A percentile compares a stretch with the other conserved stretches of the same genome.
phyloP scores from a whole-genome alignment of 2,888 invertebrate genomes.

The Lymantria monacha region DNA sequence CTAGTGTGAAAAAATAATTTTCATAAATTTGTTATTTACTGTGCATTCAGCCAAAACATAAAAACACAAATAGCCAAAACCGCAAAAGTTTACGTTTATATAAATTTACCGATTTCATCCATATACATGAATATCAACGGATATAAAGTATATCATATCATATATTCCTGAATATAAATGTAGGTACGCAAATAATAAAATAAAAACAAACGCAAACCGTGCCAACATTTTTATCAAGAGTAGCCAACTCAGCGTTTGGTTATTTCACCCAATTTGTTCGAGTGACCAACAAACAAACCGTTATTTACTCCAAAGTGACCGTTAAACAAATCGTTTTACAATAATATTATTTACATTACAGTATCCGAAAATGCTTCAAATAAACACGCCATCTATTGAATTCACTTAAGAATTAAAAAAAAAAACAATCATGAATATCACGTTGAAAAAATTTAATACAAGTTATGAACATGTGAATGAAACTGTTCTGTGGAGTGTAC shows the following conservation, averaged over 20 bases:
- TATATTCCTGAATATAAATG: no score
- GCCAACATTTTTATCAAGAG: neutral
- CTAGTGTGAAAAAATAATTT: no score
- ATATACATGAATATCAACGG: no score
- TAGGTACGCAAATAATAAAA: neutral
- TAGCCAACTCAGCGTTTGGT: neutral
- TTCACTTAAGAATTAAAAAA: neutral
- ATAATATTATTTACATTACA: constrained; percentile 4
- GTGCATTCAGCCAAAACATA: no score
- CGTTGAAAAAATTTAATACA: constrained; percentile 21
- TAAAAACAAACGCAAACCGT: neutral
- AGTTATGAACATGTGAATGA: constrained; percentile 43
- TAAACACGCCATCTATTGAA: neutral
- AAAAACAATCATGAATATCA: constrained; percentile 4
- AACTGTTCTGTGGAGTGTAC: constrained; percentile 41
- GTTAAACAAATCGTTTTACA: constrained; percentile 1
- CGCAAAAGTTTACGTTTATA: no score
- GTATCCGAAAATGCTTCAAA: constrained; percentile 6
- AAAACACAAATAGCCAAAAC: no score
- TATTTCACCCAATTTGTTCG: neutral
- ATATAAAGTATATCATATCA: no score
- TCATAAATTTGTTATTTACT: no score
- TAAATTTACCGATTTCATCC: no score
- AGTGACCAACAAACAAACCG: neutral
- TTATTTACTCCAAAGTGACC: neutral